These are phyloP conservation scores for Tanaodytes sp. DNA, from an alignment of 2,888 invertebrate genomes.

Conservation along the genomic window DNA sequence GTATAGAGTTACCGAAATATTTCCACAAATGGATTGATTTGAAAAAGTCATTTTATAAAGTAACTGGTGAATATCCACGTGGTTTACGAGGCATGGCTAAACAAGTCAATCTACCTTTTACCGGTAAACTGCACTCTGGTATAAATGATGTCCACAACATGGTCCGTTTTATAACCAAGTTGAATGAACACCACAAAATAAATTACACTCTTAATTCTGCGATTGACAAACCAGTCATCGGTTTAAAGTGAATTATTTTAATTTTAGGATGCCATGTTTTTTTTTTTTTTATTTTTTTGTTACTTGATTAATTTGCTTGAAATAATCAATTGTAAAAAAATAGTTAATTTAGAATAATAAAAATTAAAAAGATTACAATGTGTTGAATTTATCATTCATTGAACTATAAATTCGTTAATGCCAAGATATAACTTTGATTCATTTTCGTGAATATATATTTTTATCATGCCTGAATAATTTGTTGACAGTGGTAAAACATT, in stretches of 20 bases:
- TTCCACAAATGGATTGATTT: conserved; percentile 77
- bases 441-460: too few relatives aligned
- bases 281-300: too few relatives aligned
- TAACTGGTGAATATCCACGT: conserved; percentile 69
- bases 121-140: conserved; percentile 74
- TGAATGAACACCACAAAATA: conserved; percentile 54
- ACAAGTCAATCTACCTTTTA: conserved; percentile 62
- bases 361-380: too few relatives aligned
- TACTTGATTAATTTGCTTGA: too few relatives aligned
- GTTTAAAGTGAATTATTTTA: conserved; percentile 6
- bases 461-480: too few relatives aligned
- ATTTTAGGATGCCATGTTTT: too few relatives aligned
- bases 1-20: conserved; percentile 69
- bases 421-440: too few relatives aligned
- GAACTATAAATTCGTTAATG: too few relatives aligned
- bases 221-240: conserved; percentile 12
- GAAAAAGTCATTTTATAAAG: conserved; percentile 72
- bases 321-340: not conserved
- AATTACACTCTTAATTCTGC: conserved; percentile 62
- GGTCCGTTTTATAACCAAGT: conserved; percentile 58
- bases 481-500: too few relatives aligned
- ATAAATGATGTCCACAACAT: conserved; percentile 69
- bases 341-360: not conserved
- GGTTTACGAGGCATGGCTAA: conserved; percentile 70
- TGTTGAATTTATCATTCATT: too few relatives aligned